Base-by-base conservation (phyloP, 2,888 invertebrate genomes). In the Busseola fusca region DNA sequence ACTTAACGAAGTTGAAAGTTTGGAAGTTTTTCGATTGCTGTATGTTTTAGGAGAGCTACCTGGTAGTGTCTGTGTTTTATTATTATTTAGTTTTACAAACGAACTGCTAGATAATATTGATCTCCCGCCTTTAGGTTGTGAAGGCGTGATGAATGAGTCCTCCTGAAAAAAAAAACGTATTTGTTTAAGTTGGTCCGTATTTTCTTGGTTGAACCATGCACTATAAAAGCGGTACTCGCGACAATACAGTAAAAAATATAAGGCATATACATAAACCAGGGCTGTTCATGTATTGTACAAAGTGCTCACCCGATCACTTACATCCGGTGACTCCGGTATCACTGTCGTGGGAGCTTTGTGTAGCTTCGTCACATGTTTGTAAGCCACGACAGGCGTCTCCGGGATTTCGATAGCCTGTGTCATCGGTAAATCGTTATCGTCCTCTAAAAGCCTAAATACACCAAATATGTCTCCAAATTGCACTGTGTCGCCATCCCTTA, bases 381-480 rank as follows among this genome's bases (percentile, higher is more conserved):
- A 83, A 2, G 30, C 30, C 5, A 82, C 72, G 1, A 91, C 71
- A 2, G 94, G 95, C 3, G 94, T 95, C 25, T 93, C 94, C 0
- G 94, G 94, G 16, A 95, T 86, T 27, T 93, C 91, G 9, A 94
- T 77, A 6, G 91, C 94, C 83, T 95, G 95, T 0, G 95, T 95
- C 92, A 93, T 92, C 0, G 95, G 94, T 63, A 95, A 83, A 60
- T 92, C 91, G 69, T 88, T 85, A 27, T 93, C 89, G 10, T 94
- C 94, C 50, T 93, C 90, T 1, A 93, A 78, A 25, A 94, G 82
- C 59, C 93, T 88, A 80, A 95, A 95, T 64, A 95, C 87, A 18
- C 94, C 95, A 81, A 95, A 93, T 40, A 93, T 84, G 30, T 94
- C 91, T 0, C 95, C 95, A 87, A 95, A 94, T 81, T 95, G 94